A percentile compares a stretch with the other conserved stretches of the same genome.
Evolutionary conservation across 2,888 invertebrate genomes (phyloP).

Genomic region (Caenorhabditis sp.): DNA sequence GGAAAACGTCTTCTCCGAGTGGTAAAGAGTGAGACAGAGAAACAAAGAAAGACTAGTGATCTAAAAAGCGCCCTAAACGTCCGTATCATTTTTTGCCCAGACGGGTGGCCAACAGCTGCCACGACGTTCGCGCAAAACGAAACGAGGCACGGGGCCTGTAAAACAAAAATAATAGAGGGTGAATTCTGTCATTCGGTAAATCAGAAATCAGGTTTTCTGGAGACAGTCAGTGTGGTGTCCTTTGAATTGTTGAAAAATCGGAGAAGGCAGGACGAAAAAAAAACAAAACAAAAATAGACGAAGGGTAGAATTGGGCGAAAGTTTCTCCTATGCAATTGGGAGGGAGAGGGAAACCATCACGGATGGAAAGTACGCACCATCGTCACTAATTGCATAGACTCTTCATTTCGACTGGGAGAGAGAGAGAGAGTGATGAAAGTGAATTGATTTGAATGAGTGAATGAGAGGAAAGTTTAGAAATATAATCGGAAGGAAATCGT

Average conservation of each 20-base stretch:
- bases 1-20: conserved; percentile 1
- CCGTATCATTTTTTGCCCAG: conserved; percentile 23
- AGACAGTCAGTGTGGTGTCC: conserved; percentile 19
- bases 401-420: conserved; percentile 22
- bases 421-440: conserved; percentile 20
- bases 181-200: conserved; percentile 20
- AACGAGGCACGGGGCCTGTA: background rate
- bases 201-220: conserved; percentile 57
- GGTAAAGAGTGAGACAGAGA: conserved; percentile 12
- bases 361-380: conserved; percentile 52
- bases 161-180: conserved; percentile 25
- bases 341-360: conserved; percentile 43
- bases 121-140: background rate
- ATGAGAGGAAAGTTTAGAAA: background rate
- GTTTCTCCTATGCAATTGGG: conserved; percentile 25
- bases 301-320: conserved; percentile 40
- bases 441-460: conserved; percentile 17
- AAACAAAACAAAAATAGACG: conserved; percentile 8
- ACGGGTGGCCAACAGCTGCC: background rate
- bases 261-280: conserved; percentile 18
- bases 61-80: conserved; percentile 33
- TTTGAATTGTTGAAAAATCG: conserved; percentile 40
- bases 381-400: conserved; percentile 25
- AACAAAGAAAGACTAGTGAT: conserved; percentile 2
- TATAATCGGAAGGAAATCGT: background rate